Base-by-base conservation (phyloP, 2,797 vertebrate genomes). In the Micrastur ruficollis region DNA sequence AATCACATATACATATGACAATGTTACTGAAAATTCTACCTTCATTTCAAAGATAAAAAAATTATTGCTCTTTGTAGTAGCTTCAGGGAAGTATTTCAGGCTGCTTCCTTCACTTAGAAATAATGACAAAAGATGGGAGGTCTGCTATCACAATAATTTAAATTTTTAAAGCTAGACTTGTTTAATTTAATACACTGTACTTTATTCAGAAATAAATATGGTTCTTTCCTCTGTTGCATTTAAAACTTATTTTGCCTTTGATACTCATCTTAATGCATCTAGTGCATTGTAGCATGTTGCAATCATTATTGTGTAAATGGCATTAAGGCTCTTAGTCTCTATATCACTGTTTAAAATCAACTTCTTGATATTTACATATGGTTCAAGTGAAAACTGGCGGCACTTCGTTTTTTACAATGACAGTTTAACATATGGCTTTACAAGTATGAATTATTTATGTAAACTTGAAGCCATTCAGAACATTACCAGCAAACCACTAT, bases 401-500 rank as follows among this genome's bases (percentile, higher is more conserved):
- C 73, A 58, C 58, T 90, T 89, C 68, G 74, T 74, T 79, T 92
- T 93, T 93, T 80, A 79, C 71, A 79, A 63, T 76, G 92, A 84
- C 93, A 95, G 91, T 88, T 92, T 90, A 95, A 95, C 91, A 95
- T 95, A 95, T 93, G 97, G 90, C 82, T 96, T 93, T 92, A 73
- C 63, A 92, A 93, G 59, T 56, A 94, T 93, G 92, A 93, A 90
- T 95, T 94, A 93, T 96, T 93, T 74, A 95, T 95, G 78, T 84
- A 91, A 89, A 92, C 79, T 75, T 89, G 73, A 95, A 95, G 80
- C 70, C 89, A 70, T 65, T 78, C 81, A 92, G 56, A 86, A 93
- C 29, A 86, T 89, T 96, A 95, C 56, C 67, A 95, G 86, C 47
- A 96, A 95, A 72, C 55, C 61, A 95, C 52, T 67, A 14, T 46